These are phyloP conservation scores for Pinna nobilis DNA, from an alignment of 1,140 invertebrate genomes.

Conservation along the genomic window DNA sequence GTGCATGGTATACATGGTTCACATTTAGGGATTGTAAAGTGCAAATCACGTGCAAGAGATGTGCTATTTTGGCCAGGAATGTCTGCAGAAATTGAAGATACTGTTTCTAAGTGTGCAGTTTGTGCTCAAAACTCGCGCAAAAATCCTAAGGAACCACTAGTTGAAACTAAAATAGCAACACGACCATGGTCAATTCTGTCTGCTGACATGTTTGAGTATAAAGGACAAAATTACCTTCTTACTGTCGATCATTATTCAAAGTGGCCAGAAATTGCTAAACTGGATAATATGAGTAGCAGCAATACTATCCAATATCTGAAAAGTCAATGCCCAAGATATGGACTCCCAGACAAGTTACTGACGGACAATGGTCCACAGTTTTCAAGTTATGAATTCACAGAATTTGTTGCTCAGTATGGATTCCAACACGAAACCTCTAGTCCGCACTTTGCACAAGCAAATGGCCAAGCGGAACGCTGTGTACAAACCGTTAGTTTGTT, in stretches of 20 bases:
- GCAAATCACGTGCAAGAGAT: conserved; percentile 6
- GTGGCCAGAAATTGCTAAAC: conserved; percentile 33
- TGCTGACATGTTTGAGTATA: neutral
- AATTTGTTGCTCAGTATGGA: conserved; percentile 72
- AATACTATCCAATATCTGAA: conserved; percentile 21
- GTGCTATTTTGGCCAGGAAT: conserved; percentile 13
- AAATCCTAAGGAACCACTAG: neutral
- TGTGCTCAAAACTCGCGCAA: neutral
- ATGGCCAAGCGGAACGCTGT: conserved; percentile 54
- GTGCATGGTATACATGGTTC: neutral
- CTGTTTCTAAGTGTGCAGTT: neutral
- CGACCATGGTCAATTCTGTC: neutral
- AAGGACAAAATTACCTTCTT: conserved; percentile 21
- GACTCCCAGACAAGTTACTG: conserved; percentile 59
- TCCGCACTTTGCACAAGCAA: conserved; percentile 62
- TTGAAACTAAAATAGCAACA: neutral
- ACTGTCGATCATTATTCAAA: conserved; percentile 33
- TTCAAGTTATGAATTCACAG: conserved; percentile 68
- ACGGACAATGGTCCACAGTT: conserved; percentile 75
- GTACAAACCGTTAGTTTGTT: conserved; percentile 18
- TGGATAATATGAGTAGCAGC: conserved; percentile 4
- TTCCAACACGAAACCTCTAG: conserved; percentile 68
- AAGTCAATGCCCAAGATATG: conserved; percentile 16
- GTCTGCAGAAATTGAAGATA: neutral
- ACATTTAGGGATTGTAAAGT: conserved; percentile 11